Evolutionary conservation across 2,888 invertebrate genomes (phyloP).

Genomic region (Metellina segmentata): DNA sequence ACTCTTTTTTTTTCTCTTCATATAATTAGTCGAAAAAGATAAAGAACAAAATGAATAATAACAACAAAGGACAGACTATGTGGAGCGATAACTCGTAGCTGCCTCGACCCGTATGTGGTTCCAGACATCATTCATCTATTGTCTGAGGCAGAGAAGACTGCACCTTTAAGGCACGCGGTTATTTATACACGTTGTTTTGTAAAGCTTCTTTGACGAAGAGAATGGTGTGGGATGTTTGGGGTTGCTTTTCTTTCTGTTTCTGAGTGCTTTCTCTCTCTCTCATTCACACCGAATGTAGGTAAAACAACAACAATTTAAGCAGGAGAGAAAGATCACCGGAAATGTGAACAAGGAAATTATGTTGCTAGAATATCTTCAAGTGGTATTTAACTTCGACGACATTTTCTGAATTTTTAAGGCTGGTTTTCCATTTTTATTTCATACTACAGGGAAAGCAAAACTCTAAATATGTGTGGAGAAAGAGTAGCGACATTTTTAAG

Average conservation of each 20-base stretch:
- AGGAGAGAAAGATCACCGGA: background rate
- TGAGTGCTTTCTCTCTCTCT: background rate
- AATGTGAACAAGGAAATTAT: background rate
- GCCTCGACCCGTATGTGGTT: background rate
- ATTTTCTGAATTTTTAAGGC: too few species aligned
- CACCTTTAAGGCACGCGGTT: background rate
- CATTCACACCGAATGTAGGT: background rate
- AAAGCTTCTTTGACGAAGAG: constrained; percentile 3
- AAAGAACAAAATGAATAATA: background rate
- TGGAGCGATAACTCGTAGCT: constrained; percentile 28
- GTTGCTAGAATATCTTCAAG: too few species aligned
- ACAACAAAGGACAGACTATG: constrained; percentile 13
- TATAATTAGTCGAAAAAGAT: constrained; percentile 31
- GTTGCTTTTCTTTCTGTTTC: background rate
- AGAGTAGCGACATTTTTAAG: too few species aligned
- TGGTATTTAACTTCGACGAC: too few species aligned
- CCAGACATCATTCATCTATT: constrained; percentile 26
- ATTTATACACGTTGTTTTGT: constrained; percentile 30
- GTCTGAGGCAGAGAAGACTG: constrained; percentile 15
- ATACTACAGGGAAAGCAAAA: too few species aligned
- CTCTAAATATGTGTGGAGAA: too few species aligned
- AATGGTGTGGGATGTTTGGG: background rate
- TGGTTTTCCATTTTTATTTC: too few species aligned
- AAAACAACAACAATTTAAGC: background rate
- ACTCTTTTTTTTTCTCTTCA: constrained; percentile 4